Conservation (phyloP, 1,140 invertebrate genomes). For the Pristionchus pacificus region DNA sequence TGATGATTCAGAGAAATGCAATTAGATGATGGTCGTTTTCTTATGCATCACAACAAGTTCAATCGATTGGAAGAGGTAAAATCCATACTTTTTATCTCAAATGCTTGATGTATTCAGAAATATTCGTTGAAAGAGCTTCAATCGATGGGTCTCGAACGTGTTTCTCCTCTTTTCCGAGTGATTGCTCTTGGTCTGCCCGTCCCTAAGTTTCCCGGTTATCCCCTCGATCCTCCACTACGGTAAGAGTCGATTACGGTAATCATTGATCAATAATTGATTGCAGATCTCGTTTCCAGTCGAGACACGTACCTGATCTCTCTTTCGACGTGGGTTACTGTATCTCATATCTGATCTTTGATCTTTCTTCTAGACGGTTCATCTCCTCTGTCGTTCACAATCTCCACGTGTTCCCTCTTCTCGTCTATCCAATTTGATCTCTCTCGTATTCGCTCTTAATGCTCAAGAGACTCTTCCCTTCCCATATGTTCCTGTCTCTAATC, state of each 20-base stretch:
- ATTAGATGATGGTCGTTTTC: conserved; percentile 88
- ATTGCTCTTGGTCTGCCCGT: conserved; percentile 83
- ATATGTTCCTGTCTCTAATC: conserved; percentile 83
- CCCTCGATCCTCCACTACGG: conserved; percentile 86
- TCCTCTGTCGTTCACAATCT: conserved; percentile 61
- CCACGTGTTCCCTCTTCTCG: conserved; percentile 64
- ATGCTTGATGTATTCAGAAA: conserved; percentile 63
- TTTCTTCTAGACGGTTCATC: conserved; percentile 25
- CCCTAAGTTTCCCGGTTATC: conserved; percentile 81
- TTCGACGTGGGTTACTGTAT: conserved; percentile 44
- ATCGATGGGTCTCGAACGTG: conserved; percentile 78
- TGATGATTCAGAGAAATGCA: conserved; percentile 77
- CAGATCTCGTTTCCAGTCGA: conserved; percentile 81
- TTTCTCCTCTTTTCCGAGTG: conserved; percentile 83
- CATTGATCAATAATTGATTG: not conserved
- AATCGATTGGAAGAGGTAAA: conserved; percentile 79
- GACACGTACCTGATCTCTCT: conserved; percentile 68
- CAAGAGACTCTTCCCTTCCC: conserved; percentile 69
- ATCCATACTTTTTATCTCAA: not conserved
- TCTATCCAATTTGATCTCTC: conserved; percentile 70
- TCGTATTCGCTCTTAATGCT: conserved; percentile 72
- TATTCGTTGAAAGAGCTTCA: conserved; percentile 75
- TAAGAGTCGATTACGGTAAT: not conserved
- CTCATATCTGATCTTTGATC: not conserved
- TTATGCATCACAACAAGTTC: conserved; percentile 80